phyloP scores from a whole-genome alignment of 1,140 invertebrate genomes.

The Alviniconcha marisindica region DNA sequence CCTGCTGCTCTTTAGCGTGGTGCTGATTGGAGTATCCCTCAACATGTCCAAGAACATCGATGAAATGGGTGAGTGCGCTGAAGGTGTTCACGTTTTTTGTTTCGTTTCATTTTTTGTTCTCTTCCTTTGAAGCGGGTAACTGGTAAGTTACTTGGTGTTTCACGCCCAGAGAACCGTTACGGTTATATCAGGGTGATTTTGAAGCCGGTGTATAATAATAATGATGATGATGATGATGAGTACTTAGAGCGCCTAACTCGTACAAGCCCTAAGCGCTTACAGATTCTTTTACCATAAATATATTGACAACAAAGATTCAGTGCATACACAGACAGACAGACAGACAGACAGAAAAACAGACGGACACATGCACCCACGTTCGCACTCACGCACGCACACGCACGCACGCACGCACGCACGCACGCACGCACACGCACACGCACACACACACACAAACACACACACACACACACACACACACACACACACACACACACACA shows the following conservation, averaged over 20 bases:
- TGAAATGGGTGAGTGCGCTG: constrained; percentile 46
- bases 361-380: too few relatives aligned
- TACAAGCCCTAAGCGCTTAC: background rate
- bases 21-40: constrained; percentile 51
- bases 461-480: background rate
- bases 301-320: too few relatives aligned
- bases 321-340: too few relatives aligned
- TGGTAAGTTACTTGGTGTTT: too few relatives aligned
- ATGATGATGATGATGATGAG: too few relatives aligned
- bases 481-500: background rate
- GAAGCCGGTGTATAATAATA: too few relatives aligned
- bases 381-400: background rate
- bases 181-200: too few relatives aligned
- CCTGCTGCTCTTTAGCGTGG: constrained; percentile 50
- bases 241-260: background rate
- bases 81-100: background rate
- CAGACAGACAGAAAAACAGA: too few relatives aligned
- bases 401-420: too few relatives aligned
- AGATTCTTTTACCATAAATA: background rate
- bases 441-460: background rate
- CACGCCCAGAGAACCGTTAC: too few relatives aligned
- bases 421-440: background rate
- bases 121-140: too few relatives aligned
- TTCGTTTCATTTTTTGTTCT: background rate
- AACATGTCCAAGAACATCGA: constrained; percentile 56